Evolutionary conservation across 1,140 invertebrate species (phyloP), one percentile per base, ranked within the genome.

Genomic region (Drosophila insularis): DNA sequence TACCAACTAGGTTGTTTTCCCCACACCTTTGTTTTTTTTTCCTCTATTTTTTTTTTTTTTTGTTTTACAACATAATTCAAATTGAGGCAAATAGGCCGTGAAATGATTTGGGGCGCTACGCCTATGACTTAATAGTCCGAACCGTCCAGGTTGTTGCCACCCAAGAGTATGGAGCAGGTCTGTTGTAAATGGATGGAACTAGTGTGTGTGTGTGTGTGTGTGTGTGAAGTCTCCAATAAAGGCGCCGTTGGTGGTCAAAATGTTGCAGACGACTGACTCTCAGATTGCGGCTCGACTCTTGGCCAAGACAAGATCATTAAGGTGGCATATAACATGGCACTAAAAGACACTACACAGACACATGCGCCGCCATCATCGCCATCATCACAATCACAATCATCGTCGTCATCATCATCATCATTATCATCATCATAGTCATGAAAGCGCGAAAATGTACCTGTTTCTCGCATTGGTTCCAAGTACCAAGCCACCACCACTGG

Each of bases 281-380:
- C 37, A 37, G 40, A 40, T 63, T 71, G 74, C 62, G 43, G 43
- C 66, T 82, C 70, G 61, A 72, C 85, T 80, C 55, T 58, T 35
- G 85, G 79, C 72, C 85, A 80, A 89, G 89, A 90, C 89, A 90
- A 90, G 89, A 90, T 90, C 89, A 90, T 90, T 90, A 90, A 90
- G 85, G 89, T 90, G 89, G 89, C 89, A 90, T 89, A 90, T 85
- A 84, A 90, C 81, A 90, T 90, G 89, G 84, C 81, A 90, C 87
- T 89, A 89, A 89, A 76, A 89, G 84, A 89, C 84, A 86, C 67
- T 76, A 86, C 82, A 89, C 80, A 89, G 85, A 89, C 80, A 58
- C 55, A 35, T 58, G 55, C 31, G 53, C 89, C 89, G 84, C 80
- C 80, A 74, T 70, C 73, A 68, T 75, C 71, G 21, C 23, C 54